Conservation (phyloP, 2,888 invertebrate genomes). For the Hylaea fasciaria region DNA sequence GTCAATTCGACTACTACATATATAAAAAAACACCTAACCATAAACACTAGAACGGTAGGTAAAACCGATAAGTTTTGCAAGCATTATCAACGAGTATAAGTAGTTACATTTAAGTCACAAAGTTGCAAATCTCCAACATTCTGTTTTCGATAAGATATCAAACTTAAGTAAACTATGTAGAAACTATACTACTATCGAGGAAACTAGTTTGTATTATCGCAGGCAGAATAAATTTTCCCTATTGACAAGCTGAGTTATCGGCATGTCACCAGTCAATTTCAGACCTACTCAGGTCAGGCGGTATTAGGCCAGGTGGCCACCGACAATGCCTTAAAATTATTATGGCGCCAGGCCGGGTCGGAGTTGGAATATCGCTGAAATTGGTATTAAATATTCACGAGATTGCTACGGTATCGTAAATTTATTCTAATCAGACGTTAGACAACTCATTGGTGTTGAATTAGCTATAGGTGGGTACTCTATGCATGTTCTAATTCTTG, state of each 20-base stretch:
- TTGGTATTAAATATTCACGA: slow-evolving; percentile 12
- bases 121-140: too few relatives aligned
- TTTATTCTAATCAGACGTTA: too few relatives aligned
- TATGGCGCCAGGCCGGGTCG: slow-evolving; percentile 31
- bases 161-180: not conserved
- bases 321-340: slow-evolving; percentile 36
- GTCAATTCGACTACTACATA: too few relatives aligned
- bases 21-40: too few relatives aligned
- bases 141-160: too few relatives aligned
- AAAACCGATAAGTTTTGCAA: too few relatives aligned
- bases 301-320: slow-evolving; percentile 35
- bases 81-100: too few relatives aligned
- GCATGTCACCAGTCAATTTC: slow-evolving; percentile 11
- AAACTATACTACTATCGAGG: not conserved
- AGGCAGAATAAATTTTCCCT: slow-evolving; percentile 3
- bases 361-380: slow-evolving; percentile 8
- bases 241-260: slow-evolving; percentile 6
- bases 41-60: too few relatives aligned
- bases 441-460: too few relatives aligned
- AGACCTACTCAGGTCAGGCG: slow-evolving; percentile 27
- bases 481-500: too few relatives aligned
- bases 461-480: too few relatives aligned
- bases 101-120: too few relatives aligned
- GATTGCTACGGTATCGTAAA: slow-evolving; percentile 19
- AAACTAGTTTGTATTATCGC: not conserved